Evolutionary conservation across 2,113 vertebrate species (phyloP).

Genomic region (Phyllostomus discolor): DNA sequence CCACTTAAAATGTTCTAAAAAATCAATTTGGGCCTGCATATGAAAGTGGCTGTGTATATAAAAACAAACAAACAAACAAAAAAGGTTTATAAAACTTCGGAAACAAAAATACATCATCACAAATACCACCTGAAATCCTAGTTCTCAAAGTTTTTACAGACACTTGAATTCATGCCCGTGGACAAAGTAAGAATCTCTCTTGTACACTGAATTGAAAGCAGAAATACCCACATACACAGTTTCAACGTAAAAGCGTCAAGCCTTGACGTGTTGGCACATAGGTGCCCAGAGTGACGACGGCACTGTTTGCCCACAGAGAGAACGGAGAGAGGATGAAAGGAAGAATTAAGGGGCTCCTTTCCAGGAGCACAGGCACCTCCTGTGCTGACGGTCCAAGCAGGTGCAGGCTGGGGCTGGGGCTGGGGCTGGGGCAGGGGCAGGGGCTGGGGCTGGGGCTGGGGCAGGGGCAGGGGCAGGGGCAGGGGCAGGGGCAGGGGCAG

Average conservation of each 20-base stretch:
- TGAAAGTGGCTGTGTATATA: background rate
- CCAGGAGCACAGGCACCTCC: background rate
- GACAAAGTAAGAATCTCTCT: background rate
- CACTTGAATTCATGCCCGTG: background rate
- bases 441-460: too few species aligned
- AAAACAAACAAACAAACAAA: background rate
- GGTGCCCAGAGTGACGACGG: background rate
- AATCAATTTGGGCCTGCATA: conserved; percentile 5
- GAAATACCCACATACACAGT: background rate
- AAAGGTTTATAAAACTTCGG: background rate
- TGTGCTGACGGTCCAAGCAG: background rate
- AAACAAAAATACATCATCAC: background rate
- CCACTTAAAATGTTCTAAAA: conserved; percentile 10
- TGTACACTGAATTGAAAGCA: background rate
- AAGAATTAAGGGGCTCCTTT: background rate
- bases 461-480: too few species aligned
- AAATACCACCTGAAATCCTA: background rate
- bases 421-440: too few species aligned
- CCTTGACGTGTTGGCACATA: background rate
- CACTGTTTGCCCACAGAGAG: background rate
- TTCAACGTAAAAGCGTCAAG: background rate
- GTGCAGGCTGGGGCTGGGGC: background rate
- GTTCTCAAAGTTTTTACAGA: background rate
- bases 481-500: too few species aligned
- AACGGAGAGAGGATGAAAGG: background rate